Evolutionary conservation across 2,797 vertebrate genomes (phyloP).

Genomic region (Sciaenops ocellatus): DNA sequence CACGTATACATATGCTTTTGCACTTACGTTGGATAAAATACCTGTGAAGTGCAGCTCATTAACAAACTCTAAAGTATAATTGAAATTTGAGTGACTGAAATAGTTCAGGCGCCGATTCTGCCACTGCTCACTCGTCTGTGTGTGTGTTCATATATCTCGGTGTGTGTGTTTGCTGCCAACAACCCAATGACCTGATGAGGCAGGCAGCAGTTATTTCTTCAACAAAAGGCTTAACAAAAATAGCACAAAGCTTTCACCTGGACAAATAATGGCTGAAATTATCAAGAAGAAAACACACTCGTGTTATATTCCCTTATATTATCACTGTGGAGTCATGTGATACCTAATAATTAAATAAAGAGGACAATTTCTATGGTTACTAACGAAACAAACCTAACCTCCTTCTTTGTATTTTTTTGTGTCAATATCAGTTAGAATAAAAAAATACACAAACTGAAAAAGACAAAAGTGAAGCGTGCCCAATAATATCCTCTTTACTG

Average conservation of each 20-base stretch:
- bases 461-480: neutral
- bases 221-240: conserved; percentile 67
- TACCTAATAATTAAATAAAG: conserved; percentile 12
- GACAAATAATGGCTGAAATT: conserved; percentile 43
- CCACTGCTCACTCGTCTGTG: conserved; percentile 33
- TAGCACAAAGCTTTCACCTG: conserved; percentile 60
- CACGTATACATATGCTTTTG: conserved; percentile 6
- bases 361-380: neutral
- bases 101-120: conserved; percentile 43
- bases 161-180: conserved; percentile 40
- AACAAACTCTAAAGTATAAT: conserved; percentile 66
- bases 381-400: neutral
- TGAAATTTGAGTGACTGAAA: conserved; percentile 68
- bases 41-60: conserved; percentile 55
- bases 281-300: neutral
- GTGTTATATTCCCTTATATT: neutral
- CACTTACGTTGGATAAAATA: conserved; percentile 37
- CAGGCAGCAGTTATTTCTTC: conserved; percentile 63
- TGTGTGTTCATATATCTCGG: neutral
- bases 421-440: neutral
- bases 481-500: conserved; percentile 53
- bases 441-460: neutral
- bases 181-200: conserved; percentile 43
- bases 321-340: neutral
- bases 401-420: neutral